phyloP scores from a whole-genome alignment of 2,113 vertebrate species.

The Acrocephalus kingi region DNA sequence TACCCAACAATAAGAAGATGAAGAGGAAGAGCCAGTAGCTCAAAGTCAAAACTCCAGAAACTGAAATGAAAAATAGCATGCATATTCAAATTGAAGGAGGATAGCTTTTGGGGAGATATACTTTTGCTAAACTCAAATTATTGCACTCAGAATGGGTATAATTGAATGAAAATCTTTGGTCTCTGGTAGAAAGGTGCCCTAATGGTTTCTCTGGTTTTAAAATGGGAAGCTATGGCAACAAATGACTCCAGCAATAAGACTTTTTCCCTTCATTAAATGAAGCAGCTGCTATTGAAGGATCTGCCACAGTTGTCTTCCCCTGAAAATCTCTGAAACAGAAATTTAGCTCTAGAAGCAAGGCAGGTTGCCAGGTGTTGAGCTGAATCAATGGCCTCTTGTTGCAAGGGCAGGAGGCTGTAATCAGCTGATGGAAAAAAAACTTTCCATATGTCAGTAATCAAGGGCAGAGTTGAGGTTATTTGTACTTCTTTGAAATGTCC shows the following conservation, averaged over 20 bases:
- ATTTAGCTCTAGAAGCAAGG: neutral
- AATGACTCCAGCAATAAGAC: neutral
- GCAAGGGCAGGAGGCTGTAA: neutral
- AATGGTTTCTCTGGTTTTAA: conserved; percentile 24
- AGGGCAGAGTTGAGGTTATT: neutral
- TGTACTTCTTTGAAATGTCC: neutral
- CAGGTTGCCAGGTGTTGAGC: neutral
- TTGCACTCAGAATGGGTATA: neutral
- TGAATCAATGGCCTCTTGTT: neutral
- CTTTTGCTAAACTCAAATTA: neutral
- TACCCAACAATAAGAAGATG: neutral
- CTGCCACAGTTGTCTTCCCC: neutral
- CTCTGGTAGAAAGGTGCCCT: neutral
- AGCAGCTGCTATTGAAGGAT: neutral
- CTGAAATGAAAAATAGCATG: neutral
- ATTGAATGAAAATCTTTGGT: conserved; percentile 12
- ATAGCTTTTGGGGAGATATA: neutral
- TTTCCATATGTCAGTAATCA: neutral
- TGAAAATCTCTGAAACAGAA: neutral
- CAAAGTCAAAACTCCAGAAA: neutral
- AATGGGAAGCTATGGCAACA: conserved; percentile 25
- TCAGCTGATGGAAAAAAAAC: neutral
- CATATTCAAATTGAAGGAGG: neutral
- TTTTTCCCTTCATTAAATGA: neutral
- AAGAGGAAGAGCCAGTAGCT: neutral